Evolutionary conservation across 1,140 invertebrate species (phyloP).

Genomic region (Bombus confusus): DNA sequence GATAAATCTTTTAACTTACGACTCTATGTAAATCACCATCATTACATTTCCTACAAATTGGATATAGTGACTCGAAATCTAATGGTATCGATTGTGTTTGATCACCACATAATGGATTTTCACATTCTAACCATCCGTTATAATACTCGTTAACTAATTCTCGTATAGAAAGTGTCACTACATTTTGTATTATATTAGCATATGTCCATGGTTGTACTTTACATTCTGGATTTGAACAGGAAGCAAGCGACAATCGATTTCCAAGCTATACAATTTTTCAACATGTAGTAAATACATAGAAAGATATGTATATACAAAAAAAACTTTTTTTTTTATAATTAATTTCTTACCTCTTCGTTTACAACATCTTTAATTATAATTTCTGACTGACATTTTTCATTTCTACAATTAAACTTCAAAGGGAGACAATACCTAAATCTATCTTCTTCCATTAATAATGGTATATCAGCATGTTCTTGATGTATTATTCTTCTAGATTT

Average conservation of each 20-base stretch:
- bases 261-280: slow-evolving; percentile 60
- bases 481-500: slow-evolving; percentile 81
- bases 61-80: slow-evolving; percentile 85
- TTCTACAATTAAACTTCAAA: slow-evolving; percentile 86
- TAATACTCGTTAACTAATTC: slow-evolving; percentile 90
- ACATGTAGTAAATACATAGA: slow-evolving; percentile 1
- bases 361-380: slow-evolving; percentile 78
- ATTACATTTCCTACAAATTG: slow-evolving; percentile 89
- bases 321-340: background rate
- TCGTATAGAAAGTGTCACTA: slow-evolving; percentile 86
- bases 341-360: slow-evolving; percentile 66
- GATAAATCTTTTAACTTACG: slow-evolving; percentile 76
- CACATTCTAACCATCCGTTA: slow-evolving; percentile 91
- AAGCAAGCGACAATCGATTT: slow-evolving; percentile 83
- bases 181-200: slow-evolving; percentile 87
- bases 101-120: slow-evolving; percentile 92
- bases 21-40: slow-evolving; percentile 88
- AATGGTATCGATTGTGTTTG: slow-evolving; percentile 87
- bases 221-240: slow-evolving; percentile 88
- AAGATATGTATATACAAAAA: slow-evolving; percentile 22
- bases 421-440: slow-evolving; percentile 90
- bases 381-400: slow-evolving; percentile 84
- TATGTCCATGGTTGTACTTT: slow-evolving; percentile 85
- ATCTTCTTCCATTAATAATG: slow-evolving; percentile 86
- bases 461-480: slow-evolving; percentile 82